phyloP scores from a whole-genome alignment of 2,888 invertebrate genomes.

The Drosophila acutilabella region DNA sequence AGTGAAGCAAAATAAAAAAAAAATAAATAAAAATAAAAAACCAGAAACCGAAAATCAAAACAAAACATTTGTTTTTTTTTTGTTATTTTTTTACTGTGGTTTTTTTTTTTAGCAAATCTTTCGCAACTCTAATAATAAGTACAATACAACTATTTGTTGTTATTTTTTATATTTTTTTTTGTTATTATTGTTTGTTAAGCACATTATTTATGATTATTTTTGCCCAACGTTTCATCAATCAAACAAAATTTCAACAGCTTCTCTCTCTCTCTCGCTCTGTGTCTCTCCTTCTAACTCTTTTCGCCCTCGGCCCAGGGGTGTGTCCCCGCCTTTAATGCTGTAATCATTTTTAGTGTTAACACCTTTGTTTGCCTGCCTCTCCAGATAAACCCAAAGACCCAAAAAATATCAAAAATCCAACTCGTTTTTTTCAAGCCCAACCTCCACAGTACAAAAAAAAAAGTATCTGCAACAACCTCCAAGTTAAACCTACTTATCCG shows the following conservation, averaged over 20 bases:
- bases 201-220: conserved; percentile 75
- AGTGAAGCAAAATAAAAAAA: conserved; percentile 2
- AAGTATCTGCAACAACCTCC: conserved; percentile 37
- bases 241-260: conserved; percentile 69
- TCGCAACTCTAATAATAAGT: conserved; percentile 48
- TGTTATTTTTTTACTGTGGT: conserved; percentile 17
- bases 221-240: conserved; percentile 74
- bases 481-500: conserved; percentile 17
- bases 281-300: conserved; percentile 8
- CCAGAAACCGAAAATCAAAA: conserved; percentile 7
- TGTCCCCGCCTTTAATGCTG: conserved; percentile 43
- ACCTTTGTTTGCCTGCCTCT: conserved; percentile 62
- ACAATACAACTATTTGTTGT: conserved; percentile 46
- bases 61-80: conserved; percentile 21
- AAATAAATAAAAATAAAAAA: conserved; percentile 1
- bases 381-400: conserved; percentile 46
- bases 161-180: conserved; percentile 19
- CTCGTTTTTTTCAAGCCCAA: conserved; percentile 18
- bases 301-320: conserved; percentile 32
- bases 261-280: conserved; percentile 12
- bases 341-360: conserved; percentile 67
- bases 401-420: conserved; percentile 11
- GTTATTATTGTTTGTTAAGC: conserved; percentile 40
- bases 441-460: conserved; percentile 25
- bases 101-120: conserved; percentile 43